Percentiles rank a stretch among this genome's conserved stretches.
Conservation (phyloP, 2,113 vertebrate species). For the Tetrax tetrax region DNA sequence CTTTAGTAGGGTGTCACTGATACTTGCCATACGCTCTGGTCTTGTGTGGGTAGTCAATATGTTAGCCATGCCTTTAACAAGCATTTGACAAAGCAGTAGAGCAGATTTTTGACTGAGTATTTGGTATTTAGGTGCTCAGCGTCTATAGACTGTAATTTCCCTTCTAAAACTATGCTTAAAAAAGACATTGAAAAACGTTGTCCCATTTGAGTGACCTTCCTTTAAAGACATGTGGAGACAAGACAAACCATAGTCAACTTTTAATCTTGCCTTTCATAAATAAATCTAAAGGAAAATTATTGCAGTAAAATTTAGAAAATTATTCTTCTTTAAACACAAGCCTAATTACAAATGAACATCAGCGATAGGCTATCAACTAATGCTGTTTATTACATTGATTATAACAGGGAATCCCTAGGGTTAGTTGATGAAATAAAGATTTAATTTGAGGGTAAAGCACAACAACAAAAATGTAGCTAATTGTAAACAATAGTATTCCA, state of each 20-base stretch:
- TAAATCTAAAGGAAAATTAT: conserved; percentile 73
- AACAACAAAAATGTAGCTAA: conserved; percentile 84
- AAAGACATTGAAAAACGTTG: not conserved
- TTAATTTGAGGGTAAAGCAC: conserved; percentile 81
- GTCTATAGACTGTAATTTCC: not conserved
- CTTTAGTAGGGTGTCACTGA: not conserved
- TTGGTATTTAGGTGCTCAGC: not conserved
- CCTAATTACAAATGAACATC: conserved; percentile 73
- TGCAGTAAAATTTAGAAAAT: conserved; percentile 74
- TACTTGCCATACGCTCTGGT: not conserved
- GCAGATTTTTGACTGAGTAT: not conserved
- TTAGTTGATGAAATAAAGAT: conserved; percentile 82
- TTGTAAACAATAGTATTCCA: conserved; percentile 83
- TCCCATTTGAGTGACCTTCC: not conserved
- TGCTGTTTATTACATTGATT: conserved; percentile 82
- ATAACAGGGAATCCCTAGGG: conserved; percentile 79
- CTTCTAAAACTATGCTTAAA: not conserved
- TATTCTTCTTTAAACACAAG: conserved; percentile 75
- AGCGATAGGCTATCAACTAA: conserved; percentile 67
- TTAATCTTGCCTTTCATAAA: conserved; percentile 76
- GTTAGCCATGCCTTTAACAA: not conserved
- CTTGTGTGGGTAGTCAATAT: not conserved
- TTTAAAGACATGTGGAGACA: conserved; percentile 69
- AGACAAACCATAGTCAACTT: conserved; percentile 69
- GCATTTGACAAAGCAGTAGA: not conserved